Conservation (phyloP, 1,140 invertebrate species). For the Lepidostoma basale region DNA sequence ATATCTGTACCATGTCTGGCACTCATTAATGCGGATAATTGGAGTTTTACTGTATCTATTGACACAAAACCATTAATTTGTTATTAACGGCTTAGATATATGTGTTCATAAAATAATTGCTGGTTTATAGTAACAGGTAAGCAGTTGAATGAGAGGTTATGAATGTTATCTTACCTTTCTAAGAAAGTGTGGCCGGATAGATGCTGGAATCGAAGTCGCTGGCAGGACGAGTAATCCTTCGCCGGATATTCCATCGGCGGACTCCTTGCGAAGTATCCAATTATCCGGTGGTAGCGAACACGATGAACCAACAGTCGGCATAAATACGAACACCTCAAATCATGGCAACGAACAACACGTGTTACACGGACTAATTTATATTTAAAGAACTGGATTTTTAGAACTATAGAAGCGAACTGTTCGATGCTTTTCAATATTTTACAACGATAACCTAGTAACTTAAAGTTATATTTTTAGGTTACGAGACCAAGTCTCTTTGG, state of each 20-base stretch:
- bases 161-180: constrained; percentile 42
- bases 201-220: background rate
- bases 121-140: background rate
- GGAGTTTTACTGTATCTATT: too few species aligned
- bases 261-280: background rate
- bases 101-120: too few species aligned
- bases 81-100: too few species aligned
- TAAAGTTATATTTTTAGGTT: constrained; percentile 51
- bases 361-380: constrained; percentile 38
- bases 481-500: constrained; percentile 65
- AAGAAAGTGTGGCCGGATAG: constrained; percentile 33
- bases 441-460: constrained; percentile 42
- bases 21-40: too few species aligned
- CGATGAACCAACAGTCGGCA: background rate
- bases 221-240: background rate
- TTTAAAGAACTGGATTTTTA: constrained; percentile 32
- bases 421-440: constrained; percentile 36
- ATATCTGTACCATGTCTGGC: too few species aligned
- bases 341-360: constrained; percentile 40
- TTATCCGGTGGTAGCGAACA: background rate
- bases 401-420: constrained; percentile 41
- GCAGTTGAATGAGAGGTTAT: background rate
- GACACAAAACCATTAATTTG: too few species aligned
- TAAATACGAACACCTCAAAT: constrained; percentile 1
- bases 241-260: background rate